Evolutionary conservation across 1,140 invertebrate genomes (phyloP), one percentile per base, ranked within the genome.

Genomic region (Eulimnadia texana): DNA sequence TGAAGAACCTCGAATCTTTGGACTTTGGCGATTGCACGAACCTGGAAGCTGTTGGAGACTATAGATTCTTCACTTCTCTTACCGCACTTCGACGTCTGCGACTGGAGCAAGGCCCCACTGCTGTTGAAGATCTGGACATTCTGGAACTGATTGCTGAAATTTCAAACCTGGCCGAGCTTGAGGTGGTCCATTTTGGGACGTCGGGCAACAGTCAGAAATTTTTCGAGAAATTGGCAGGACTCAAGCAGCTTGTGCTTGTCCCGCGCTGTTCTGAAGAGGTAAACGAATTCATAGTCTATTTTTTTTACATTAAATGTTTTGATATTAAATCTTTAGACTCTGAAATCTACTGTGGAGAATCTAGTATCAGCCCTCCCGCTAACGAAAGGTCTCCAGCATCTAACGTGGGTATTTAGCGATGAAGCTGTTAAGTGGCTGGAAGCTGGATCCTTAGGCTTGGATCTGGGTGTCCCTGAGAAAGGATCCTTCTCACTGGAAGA

Each of bases 151-250:
- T 84, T 50, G 74, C 77, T 28, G 71, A 73, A 58, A 72, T 86
- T 64, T 75, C 79, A 20, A 74, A 72, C 20, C 69, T 82, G 25
- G 76, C 72, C 47, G 80, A 84, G 64, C 70, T 90, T 27, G 86
- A 90, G 70, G 72, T 89, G 20, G 82, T 89, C 13, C 89, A 89
- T 73, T 85, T 89, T 64, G 86, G 88, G 64, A 80, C 89, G 16
- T 86, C 85, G 72, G 75, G 78, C 24, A 82, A 82, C 11, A 87
- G 89, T 66, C 85, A 88, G 68, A 20, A 33, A 13, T 58, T 58
- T 23, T 58, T 58, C 20, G 55, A 58, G 16, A 27, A 6, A 22
- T 78, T 79, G 42, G 81, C 80, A 50, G 72, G 78, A 52, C 79
- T 90, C 16, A 81, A 81, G 69, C 80, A 83, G 65, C 71, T 90